Evolutionary conservation across 1,140 invertebrate genomes (phyloP).

Genomic region (Hesperophylax magnus): DNA sequence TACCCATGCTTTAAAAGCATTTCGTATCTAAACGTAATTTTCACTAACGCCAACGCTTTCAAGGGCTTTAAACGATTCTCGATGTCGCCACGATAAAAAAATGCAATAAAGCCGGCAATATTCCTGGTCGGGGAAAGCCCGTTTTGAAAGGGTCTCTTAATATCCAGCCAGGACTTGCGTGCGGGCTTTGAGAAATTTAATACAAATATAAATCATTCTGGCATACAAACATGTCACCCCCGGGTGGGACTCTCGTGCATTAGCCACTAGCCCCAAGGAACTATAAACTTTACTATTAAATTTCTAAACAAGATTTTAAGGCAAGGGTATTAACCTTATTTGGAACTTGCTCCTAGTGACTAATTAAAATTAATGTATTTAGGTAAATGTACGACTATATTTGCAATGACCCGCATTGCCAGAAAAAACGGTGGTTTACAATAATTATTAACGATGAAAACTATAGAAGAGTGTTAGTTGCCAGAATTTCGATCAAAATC

Average conservation of each 20-base stretch:
- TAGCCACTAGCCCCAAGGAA: conserved; percentile 6
- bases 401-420: too few species aligned
- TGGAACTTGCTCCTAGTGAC: neutral
- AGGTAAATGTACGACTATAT: too few species aligned
- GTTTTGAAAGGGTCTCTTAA: conserved; percentile 3
- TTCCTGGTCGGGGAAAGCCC: neutral
- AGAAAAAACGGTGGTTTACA: too few species aligned
- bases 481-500: too few species aligned
- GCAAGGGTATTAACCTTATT: neutral
- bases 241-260: conserved; percentile 12
- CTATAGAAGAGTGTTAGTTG: too few species aligned
- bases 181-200: conserved; percentile 23
- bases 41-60: conserved; percentile 2
- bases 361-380: neutral
- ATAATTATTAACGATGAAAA: too few species aligned
- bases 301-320: conserved; percentile 2
- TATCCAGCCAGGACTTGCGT: conserved; percentile 8
- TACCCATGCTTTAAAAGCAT: neutral
- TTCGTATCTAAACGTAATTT: neutral
- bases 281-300: conserved; percentile 23
- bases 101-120: conserved; percentile 33
- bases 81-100: conserved; percentile 17
- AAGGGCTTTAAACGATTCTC: conserved; percentile 9
- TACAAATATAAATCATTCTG: conserved; percentile 33
- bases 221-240: conserved; percentile 20